Conservation (phyloP, 2,797 vertebrate species). For the Alexandromys oeconomus region DNA sequence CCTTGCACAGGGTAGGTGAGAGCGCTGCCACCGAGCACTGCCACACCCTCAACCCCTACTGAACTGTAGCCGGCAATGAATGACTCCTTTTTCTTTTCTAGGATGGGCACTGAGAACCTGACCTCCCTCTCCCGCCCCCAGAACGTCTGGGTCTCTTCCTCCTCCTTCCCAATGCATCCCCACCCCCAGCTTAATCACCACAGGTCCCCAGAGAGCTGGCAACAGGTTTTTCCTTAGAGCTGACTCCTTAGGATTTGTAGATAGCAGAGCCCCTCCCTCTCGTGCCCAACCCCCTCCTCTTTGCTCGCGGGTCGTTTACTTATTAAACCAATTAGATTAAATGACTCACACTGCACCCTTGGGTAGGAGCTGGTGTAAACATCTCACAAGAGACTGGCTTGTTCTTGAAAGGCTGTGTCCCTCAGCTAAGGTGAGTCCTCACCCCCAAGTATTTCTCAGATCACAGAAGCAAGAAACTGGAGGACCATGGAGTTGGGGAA, state of each 20-base stretch:
- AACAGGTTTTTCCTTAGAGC: constrained; percentile 70
- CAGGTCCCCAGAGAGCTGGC: constrained; percentile 64
- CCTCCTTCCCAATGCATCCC: not conserved
- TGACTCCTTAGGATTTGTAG: constrained; percentile 10
- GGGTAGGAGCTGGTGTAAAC: constrained; percentile 69
- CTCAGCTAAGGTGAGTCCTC: not conserved
- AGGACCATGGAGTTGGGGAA: not conserved
- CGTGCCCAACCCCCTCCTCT: constrained; percentile 24
- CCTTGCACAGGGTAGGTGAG: not conserved
- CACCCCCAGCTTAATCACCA: constrained; percentile 1
- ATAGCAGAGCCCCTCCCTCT: constrained; percentile 45
- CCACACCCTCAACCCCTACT: not conserved
- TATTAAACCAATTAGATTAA: constrained; percentile 80
- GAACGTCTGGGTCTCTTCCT: constrained; percentile 10
- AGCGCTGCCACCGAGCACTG: not conserved
- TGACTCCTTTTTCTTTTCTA: not conserved
- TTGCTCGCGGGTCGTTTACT: constrained; percentile 68
- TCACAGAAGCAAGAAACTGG: constrained; percentile 45
- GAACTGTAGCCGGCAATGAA: not conserved
- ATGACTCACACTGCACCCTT: constrained; percentile 77
- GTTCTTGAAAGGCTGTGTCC: constrained; percentile 55
- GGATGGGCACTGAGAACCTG: not conserved
- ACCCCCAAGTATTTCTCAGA: constrained; percentile 35
- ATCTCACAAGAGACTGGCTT: constrained; percentile 63
- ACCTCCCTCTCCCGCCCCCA: not conserved